Base-by-base conservation (phyloP, 2,797 vertebrate species). In the Poecile montanus region DNA sequence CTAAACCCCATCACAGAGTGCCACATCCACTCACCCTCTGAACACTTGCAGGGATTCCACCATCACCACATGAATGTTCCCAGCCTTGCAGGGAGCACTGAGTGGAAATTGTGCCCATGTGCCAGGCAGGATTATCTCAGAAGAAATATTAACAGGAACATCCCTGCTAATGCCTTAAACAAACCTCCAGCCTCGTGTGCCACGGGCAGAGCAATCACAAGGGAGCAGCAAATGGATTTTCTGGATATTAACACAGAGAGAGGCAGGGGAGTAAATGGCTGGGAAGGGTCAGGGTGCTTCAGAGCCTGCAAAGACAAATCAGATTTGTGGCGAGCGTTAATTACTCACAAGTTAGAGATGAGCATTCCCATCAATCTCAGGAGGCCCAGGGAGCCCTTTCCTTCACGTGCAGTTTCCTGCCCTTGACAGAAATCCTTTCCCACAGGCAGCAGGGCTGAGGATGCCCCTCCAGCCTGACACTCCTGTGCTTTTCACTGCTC, bases 221-320 rank as follows among this genome's bases (percentile, higher is more conserved):
- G 76, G 73, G 68, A 80, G 21, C 14, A 73, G 63, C 12, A 34
- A 62, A 66, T 10, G 76, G 68, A 12, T 86, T 32, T 61, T 29
- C 47, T 53, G 63, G 45, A 11, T 61, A 57, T 88, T 36, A 83
- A 17, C 77, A 16, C 5, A 4, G 50, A 58, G 0, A 26, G 4
- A 92, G 38, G 38, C 38, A 92, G 47, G 82, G 50, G 45, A 68
- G 40, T 16, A 36, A 76, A 68, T 2, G 47, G 11, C 61, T 61
- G 29, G 2, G 1, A 53, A 66, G 27, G 53, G 44, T 1, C 11
- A 16, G 22, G 80, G 29, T 0, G 0, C 61, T 73, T 17, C 3
- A 34, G 65, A 84, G 47, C 13, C 68, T 7, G 16, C 4, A 48
- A 58, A 85, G 76, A 42, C 51, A 36, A 38, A 45, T 18, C 50